Conservation (phyloP, 2,888 invertebrate genomes). For the Pseudococcus viburni region DNA sequence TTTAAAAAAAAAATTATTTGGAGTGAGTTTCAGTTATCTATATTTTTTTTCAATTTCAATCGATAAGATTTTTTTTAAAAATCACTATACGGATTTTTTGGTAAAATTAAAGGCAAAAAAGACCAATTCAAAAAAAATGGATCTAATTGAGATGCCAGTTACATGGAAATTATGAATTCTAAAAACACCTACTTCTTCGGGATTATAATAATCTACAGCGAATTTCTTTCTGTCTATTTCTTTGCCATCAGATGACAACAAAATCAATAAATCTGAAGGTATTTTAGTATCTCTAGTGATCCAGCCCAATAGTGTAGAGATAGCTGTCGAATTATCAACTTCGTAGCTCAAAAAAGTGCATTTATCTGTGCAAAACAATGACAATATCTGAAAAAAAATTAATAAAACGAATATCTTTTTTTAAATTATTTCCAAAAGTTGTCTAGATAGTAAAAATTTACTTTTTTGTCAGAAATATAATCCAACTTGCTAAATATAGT, state of each 20-base stretch:
- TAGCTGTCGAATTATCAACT: conserved; percentile 58
- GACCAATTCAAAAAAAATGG: neutral
- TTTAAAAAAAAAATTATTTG: no score
- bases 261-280: neutral
- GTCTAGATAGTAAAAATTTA: neutral
- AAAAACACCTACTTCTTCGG: neutral
- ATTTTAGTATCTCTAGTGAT: conserved; percentile 56
- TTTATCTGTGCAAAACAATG: conserved; percentile 20
- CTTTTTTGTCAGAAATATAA: conserved; percentile 21
- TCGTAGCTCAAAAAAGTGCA: conserved; percentile 47
- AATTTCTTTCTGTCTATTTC: conserved; percentile 40
- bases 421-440: no score
- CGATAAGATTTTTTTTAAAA: no score
- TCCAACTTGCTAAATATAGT: conserved; percentile 37
- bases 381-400: conserved; percentile 34
- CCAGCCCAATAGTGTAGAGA: conserved; percentile 38
- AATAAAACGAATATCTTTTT: no score
- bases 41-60: no score
- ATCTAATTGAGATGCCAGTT: neutral
- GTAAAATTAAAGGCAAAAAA: neutral
- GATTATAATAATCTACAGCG: conserved; percentile 29
- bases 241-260: conserved; percentile 23
- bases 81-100: no score
- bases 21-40: no score
- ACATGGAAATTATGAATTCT: no score